Base-by-base conservation (phyloP, 2,113 vertebrate genomes). In the Leucosticte australis region DNA sequence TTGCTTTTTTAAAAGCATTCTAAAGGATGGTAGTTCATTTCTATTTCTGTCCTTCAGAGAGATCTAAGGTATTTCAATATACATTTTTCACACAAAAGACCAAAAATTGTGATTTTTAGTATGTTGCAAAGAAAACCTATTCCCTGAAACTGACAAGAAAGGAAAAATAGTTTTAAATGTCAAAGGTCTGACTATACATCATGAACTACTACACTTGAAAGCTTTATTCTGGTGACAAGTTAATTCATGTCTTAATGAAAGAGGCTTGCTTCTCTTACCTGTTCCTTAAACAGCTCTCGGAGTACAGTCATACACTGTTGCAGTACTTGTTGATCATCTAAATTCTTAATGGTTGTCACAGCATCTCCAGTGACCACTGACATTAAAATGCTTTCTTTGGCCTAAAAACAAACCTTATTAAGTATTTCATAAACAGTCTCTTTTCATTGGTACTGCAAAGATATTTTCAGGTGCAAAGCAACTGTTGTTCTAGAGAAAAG, bases 361-460 rank as follows among this genome's bases (percentile, higher is more conserved):
- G 99, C 99, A 35, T 99, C 99, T 42, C 99, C 99, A 9, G 98
- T 98, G 46, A 99, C 98, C 68, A 99, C 99, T 0, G 99, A 99
- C 99, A 99, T 99, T 90, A 99, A 97, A 96, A 99, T 98, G 35
- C 99, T 98, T 91, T 99, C 98, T 88, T 99, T 98, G 53, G 99
- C 98, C 99, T 99, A 85, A 62, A 87, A 91, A 23, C 47, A 82
- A 87, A 86, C 27, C 35, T 65, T 65, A 37, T 24, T 46, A 85
- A 55, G 30, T 70, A 62, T 64, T 90, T 79, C 5, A 65, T 73
- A 5, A 68, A 64, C 12, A 88, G 47, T 56, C 12, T 56, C 13
- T 70, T 82, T 62, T 46, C 67, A 68, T 8, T 83, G 42, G 13
- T 53, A 60, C 46, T 69, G 41, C 39, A 83, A 56, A 89, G 44